phyloP scores from a whole-genome alignment of 2,888 invertebrate species.

The Mechanitis messenoides region DNA sequence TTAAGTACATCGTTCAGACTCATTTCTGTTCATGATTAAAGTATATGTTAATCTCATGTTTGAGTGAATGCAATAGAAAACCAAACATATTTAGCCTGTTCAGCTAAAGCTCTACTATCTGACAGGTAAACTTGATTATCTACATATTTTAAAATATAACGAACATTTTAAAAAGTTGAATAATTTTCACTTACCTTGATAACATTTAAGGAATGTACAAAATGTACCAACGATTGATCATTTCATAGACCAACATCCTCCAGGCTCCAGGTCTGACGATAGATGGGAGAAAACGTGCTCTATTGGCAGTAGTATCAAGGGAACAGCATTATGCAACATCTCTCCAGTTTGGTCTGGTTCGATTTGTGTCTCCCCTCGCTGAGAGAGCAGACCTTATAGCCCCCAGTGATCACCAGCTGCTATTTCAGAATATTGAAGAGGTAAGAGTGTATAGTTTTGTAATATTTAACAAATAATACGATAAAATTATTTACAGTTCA shows the following conservation, averaged over 20 bases:
- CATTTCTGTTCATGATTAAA: no score
- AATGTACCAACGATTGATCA: constrained; percentile 3
- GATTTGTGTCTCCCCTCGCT: constrained; percentile 84
- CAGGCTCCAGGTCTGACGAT: constrained; percentile 66
- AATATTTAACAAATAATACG: not conserved
- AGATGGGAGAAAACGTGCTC: constrained; percentile 81
- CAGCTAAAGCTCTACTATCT: no score
- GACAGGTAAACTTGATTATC: no score
- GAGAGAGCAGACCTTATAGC: constrained; percentile 87
- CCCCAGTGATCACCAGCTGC: constrained; percentile 83
- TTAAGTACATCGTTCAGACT: no score
- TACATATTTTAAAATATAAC: no score
- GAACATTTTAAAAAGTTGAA: no score
- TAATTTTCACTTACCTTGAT: no score
- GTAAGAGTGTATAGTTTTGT: constrained; percentile 46
- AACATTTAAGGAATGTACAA: not conserved
- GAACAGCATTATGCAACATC: constrained; percentile 88
- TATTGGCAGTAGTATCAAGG: constrained; percentile 84
- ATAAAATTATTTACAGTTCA: no score
- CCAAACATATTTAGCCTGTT: no score
- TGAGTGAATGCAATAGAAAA: no score
- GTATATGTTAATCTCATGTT: no score
- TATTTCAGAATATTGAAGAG: constrained; percentile 92
- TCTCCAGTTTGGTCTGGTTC: constrained; percentile 85
- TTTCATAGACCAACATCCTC: constrained; percentile 13